Evolutionary conservation across 2,888 invertebrate genomes (phyloP), one percentile per base, ranked within the genome.

Genomic region (Cephus pulcher): DNA sequence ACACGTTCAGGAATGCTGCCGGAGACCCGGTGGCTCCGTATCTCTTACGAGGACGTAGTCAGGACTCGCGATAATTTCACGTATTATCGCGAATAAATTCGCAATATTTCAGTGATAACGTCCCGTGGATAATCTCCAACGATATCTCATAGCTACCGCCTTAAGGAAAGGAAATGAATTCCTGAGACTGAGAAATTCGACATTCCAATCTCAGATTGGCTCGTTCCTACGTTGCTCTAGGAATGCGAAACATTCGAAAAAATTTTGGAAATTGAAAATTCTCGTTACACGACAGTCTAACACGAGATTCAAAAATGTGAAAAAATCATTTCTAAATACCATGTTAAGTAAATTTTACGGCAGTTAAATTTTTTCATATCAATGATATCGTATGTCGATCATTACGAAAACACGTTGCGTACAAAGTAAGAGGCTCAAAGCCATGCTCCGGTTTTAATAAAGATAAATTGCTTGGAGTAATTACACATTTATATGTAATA

Each of bases 401-500:
- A 32, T 34, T 71, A 34, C 2, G 32, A 76, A 80, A 84, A 84
- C 80, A 82, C 80, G 81, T 80, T 37, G 77, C 77, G 80, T 84
- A 85, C 85, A 84, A 85, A 88, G 86, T 86, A 83, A 82, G 37
- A 81, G 83, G 78, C 76, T 69, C 12, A 75, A 74, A 75, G 40
- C 34, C 37, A 37, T 74, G 76, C 56, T 35, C 73, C 69, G 33
- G 69, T 74, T 84, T 84, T 83, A 86, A 87, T 84, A 84, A 86
- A 84, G 84, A 86, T 82, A 83, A 86, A 86, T 86, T 80, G 82
- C 75, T 76, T 75, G 77, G 76, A 84, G 86, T 85, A 86, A 87
- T 87, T 82, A 85, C 81, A 80, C 83, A 86, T 87, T 88, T 86
- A 86, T 82, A 82, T 78, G 84, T 81, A 82, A 87, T 87, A 87